These are phyloP conservation scores for Lathamus discolor DNA, from an alignment of 2,113 vertebrate genomes.

Conservation along the genomic window DNA sequence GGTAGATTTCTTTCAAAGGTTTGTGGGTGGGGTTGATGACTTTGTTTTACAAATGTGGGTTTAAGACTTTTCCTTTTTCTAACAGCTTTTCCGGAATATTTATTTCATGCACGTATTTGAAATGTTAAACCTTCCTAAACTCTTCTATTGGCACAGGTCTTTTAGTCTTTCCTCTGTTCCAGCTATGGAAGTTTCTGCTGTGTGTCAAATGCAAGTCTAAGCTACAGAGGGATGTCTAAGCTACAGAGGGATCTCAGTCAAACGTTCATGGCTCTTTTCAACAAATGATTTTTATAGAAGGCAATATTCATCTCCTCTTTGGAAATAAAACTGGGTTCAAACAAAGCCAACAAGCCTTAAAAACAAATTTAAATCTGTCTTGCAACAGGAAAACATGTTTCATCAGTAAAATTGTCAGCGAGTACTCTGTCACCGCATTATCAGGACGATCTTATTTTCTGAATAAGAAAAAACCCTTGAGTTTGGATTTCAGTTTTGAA, in stretches of 20 bases:
- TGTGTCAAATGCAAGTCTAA: background rate
- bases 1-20: constrained; percentile 31
- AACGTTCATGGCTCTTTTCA: background rate
- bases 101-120: background rate
- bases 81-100: background rate
- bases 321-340: background rate
- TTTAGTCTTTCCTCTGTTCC: background rate
- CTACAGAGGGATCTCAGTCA: background rate
- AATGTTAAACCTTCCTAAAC: background rate
- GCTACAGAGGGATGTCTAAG: background rate
- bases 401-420: background rate
- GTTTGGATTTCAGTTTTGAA: background rate
- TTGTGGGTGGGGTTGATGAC: background rate
- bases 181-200: background rate
- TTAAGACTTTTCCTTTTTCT: background rate
- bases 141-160: background rate
- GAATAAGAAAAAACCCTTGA: background rate
- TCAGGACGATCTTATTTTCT: background rate
- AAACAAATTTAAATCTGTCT: background rate
- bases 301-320: background rate
- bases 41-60: background rate
- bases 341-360: background rate
- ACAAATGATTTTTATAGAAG: background rate
- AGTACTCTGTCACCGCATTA: background rate
- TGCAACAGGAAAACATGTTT: background rate